These are phyloP conservation scores for Meloidogyne floridensis DNA, from an alignment of 1,140 invertebrate genomes.

Conservation along the genomic window DNA sequence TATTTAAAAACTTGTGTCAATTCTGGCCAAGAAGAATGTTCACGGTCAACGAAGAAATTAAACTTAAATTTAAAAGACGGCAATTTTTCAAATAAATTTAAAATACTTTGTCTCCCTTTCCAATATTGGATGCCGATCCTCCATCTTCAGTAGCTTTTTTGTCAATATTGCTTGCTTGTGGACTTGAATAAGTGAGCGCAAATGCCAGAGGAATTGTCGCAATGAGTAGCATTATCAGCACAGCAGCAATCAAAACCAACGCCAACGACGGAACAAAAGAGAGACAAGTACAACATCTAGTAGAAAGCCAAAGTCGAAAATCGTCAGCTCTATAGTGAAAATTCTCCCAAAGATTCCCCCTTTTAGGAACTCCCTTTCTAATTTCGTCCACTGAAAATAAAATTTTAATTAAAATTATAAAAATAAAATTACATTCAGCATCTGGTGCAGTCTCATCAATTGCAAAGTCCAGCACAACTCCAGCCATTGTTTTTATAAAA, in stretches of 20 bases:
- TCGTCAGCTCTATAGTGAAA: slow-evolving; percentile 34
- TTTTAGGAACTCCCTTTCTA: slow-evolving; percentile 89
- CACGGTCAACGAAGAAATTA: slow-evolving; percentile 10
- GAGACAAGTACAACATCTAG: slow-evolving; percentile 45
- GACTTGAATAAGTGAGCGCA: slow-evolving; percentile 42
- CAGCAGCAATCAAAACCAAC: slow-evolving; percentile 40
- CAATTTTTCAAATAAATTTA: not conserved
- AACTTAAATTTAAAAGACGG: slow-evolving; percentile 1
- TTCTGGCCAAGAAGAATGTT: slow-evolving; percentile 8
- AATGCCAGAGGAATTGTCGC: slow-evolving; percentile 46
- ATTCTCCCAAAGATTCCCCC: slow-evolving; percentile 70
- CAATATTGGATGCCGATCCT: not conserved
- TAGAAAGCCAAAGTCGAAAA: slow-evolving; percentile 36
- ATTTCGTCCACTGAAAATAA: slow-evolving; percentile 67
- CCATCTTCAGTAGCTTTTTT: not conserved
- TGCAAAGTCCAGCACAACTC: slow-evolving; percentile 12
- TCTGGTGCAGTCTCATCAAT: slow-evolving; percentile 21
- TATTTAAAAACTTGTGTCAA: slow-evolving; percentile 21
- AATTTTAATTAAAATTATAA: not conserved
- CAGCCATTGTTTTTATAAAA: not conserved
- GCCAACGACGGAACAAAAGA: slow-evolving; percentile 47
- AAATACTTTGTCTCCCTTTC: slow-evolving; percentile 8
- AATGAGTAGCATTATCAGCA: slow-evolving; percentile 43
- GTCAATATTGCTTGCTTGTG: not conserved
- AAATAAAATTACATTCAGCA: slow-evolving; percentile 12